phyloP scores from a whole-genome alignment of 2,888 invertebrate genomes.

The Eulithis prunata region DNA sequence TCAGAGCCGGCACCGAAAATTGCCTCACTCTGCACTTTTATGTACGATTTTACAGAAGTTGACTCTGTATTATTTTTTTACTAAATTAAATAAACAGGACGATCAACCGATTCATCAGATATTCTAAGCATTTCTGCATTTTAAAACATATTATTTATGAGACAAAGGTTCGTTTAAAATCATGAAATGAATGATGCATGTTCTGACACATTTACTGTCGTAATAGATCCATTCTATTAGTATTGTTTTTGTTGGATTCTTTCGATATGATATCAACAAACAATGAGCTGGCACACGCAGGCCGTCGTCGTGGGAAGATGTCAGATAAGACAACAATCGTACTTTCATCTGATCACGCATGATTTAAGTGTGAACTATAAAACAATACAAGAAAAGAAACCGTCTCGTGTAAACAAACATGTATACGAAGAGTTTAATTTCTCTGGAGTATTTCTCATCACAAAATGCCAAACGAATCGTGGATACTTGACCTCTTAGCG shows the following conservation, averaged over 20 bases:
- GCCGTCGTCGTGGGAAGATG: constrained; percentile 73
- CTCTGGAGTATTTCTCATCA: constrained; percentile 3
- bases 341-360: constrained; percentile 79
- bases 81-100: constrained; percentile 15
- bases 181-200: constrained; percentile 59
- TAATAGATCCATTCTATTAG: constrained; percentile 65
- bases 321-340: constrained; percentile 68
- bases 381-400: constrained; percentile 60
- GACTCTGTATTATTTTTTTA: constrained; percentile 3
- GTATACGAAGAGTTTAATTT: constrained; percentile 13
- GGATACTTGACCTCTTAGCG: constrained; percentile 3
- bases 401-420: constrained; percentile 37
- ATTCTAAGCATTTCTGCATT: constrained; percentile 26
- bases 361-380: constrained; percentile 74
- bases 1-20: constrained; percentile 34
- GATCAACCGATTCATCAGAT: constrained; percentile 18
- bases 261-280: constrained; percentile 56
- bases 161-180: constrained; percentile 36
- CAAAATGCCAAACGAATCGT: constrained; percentile 1
- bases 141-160: constrained; percentile 38
- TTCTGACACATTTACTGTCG: constrained; percentile 56
- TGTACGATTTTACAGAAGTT: constrained; percentile 48
- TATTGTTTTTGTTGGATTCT: constrained; percentile 61
- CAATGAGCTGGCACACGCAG: constrained; percentile 58
- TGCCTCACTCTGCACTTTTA: constrained; percentile 47